A percentile compares a stretch with the other conserved stretches of the same genome.
phyloP scores from a whole-genome alignment of 2,888 invertebrate genomes.

The Cerastis rubricosa region DNA sequence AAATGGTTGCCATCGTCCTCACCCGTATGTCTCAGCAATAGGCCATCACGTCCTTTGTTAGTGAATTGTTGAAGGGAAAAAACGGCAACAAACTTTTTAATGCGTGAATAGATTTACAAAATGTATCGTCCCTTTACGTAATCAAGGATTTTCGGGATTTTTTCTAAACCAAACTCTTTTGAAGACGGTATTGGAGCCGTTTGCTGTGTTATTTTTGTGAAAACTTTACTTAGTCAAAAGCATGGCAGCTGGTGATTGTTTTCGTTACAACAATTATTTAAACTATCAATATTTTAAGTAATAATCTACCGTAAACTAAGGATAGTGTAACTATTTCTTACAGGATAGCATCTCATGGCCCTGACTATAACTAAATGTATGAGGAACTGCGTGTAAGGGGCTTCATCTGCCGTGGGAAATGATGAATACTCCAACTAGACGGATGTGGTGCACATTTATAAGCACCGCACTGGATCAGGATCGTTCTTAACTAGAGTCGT shows the following conservation, averaged over 20 bases:
- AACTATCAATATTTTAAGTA: too few relatives aligned
- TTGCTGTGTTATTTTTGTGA: conserved; percentile 31
- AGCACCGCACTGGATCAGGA: not conserved
- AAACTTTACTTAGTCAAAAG: conserved; percentile 12
- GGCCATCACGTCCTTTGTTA: conserved; percentile 71
- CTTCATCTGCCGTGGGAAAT: not conserved
- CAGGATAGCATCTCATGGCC: too few relatives aligned
- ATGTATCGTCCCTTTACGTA: conserved; percentile 63
- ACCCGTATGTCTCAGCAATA: conserved; percentile 39
- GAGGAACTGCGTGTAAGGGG: not conserved
- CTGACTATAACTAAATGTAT: not conserved
- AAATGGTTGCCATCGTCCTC: not conserved
- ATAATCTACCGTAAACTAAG: too few relatives aligned
- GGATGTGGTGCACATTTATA: not conserved
- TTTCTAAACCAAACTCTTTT: conserved; percentile 44
- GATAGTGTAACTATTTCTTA: too few relatives aligned
- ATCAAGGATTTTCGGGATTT: conserved; percentile 58
- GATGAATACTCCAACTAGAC: not conserved
- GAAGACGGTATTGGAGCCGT: conserved; percentile 21
- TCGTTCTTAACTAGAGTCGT: too few relatives aligned
- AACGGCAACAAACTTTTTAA: conserved; percentile 72
- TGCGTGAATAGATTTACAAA: conserved; percentile 74
- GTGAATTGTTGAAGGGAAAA: conserved; percentile 73
- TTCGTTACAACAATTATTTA: too few relatives aligned
- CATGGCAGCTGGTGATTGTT: too few relatives aligned